Evolutionary conservation across 1,140 invertebrate genomes (phyloP).

Genomic region (Drosophila sulfurigaster): DNA sequence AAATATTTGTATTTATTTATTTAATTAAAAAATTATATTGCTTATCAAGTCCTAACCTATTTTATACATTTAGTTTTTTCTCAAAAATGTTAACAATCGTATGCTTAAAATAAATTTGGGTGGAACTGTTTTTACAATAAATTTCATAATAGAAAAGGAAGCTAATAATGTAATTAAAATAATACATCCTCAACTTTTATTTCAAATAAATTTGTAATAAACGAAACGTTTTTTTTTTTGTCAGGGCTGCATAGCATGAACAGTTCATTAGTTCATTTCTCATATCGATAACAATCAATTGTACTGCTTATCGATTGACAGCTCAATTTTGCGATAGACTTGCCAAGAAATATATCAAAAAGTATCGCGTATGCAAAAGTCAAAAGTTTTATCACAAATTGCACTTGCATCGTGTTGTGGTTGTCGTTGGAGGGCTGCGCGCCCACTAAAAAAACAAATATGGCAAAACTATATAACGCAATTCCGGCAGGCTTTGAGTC

Average conservation of each 20-base stretch:
- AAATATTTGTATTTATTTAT: too few species aligned
- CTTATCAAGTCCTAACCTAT: too few species aligned
- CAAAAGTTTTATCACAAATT: conserved; percentile 32
- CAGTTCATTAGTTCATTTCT: background rate
- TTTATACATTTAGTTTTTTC: too few species aligned
- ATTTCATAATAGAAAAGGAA: too few species aligned
- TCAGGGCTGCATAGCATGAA: background rate
- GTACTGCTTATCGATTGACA: background rate
- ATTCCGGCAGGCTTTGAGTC: conserved; percentile 74
- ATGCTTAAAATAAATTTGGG: too few species aligned
- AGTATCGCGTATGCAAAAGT: conserved; percentile 24
- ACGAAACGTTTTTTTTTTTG: background rate
- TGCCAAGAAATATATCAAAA: conserved; percentile 5
- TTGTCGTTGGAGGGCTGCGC: conserved; percentile 19
- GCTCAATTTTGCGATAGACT: conserved; percentile 6
- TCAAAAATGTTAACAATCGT: too few species aligned
- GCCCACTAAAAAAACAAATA: conserved; percentile 37
- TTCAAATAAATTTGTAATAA: background rate
- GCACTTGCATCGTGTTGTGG: conserved; percentile 34
- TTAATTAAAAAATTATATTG: too few species aligned
- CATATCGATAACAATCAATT: conserved; percentile 3
- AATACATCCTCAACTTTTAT: too few species aligned
- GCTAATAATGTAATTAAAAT: too few species aligned
- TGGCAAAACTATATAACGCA: conserved; percentile 44
- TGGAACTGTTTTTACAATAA: too few species aligned